A percentile compares a stretch with the other conserved stretches of the same genome.
These are phyloP conservation scores for Lasioglossum leucozonium DNA, from an alignment of 2,888 invertebrate genomes.

Conservation along the genomic window DNA sequence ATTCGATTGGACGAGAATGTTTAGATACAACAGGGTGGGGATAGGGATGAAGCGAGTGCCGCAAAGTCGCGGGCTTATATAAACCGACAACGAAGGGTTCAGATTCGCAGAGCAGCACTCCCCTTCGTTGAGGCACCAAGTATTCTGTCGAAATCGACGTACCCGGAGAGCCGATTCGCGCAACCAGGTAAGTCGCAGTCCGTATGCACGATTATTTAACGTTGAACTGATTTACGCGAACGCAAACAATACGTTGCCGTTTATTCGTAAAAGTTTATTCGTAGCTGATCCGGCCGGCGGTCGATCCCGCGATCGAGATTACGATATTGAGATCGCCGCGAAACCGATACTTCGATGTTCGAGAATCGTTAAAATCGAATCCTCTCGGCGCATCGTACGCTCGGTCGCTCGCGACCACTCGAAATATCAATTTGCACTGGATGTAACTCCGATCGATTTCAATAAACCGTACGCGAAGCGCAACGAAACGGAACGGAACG, in stretches of 20 bases:
- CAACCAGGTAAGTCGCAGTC: conserved; percentile 22
- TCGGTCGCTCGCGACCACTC: background rate
- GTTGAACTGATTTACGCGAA: background rate
- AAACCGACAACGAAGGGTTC: conserved; percentile 76
- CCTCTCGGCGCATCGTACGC: background rate
- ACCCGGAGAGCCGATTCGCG: background rate
- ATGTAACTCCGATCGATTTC: background rate
- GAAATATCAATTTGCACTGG: background rate
- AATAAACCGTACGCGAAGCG: background rate
- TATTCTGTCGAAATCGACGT: background rate
- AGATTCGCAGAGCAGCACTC: conserved; percentile 76
- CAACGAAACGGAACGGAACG: background rate
- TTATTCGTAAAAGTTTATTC: background rate
- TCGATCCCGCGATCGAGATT: background rate
- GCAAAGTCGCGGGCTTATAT: conserved; percentile 80
- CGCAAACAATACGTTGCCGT: background rate
- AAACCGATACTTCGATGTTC: background rate
- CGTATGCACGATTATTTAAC: background rate
- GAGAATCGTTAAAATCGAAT: background rate
- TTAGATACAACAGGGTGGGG: conserved; percentile 69
- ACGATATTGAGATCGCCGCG: background rate
- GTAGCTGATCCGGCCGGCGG: background rate
- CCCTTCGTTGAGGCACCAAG: conserved; percentile 64
- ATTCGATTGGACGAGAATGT: conserved; percentile 77
- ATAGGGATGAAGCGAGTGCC: conserved; percentile 68